A percentile compares a stretch with the other conserved stretches of the same genome.
Evolutionary conservation across 2,797 vertebrate genomes (phyloP).

Genomic region (Huso huso): DNA sequence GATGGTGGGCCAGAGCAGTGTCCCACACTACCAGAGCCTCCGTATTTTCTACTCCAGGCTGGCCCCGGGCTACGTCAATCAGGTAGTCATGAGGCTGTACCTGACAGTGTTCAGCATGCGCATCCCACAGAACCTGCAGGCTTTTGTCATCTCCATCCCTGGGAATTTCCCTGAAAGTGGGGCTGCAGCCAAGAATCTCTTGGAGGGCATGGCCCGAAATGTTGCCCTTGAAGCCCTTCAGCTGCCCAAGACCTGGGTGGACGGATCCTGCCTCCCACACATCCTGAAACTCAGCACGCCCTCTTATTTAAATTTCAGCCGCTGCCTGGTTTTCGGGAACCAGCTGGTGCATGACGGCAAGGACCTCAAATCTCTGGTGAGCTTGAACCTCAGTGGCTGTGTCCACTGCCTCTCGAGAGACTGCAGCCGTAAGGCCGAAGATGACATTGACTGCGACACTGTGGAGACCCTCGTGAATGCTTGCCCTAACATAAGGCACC

Average conservation of each 20-base stretch:
- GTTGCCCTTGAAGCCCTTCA: conserved; percentile 80
- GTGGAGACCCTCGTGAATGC: conserved; percentile 64
- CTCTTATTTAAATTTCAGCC: conserved; percentile 85
- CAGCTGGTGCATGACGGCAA: conserved; percentile 70
- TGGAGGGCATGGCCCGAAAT: conserved; percentile 67
- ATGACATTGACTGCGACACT: conserved; percentile 70
- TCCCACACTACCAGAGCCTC: conserved; percentile 91
- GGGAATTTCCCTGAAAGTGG: conserved; percentile 71
- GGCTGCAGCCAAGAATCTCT: conserved; percentile 63
- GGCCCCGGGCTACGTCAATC: conserved; percentile 84
- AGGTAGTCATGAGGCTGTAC: conserved; percentile 88
- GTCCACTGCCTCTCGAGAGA: conserved; percentile 72
- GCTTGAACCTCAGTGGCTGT: conserved; percentile 86
- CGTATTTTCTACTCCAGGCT: conserved; percentile 83
- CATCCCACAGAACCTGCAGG: conserved; percentile 76
- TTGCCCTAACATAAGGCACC: conserved; percentile 71
- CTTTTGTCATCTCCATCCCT: conserved; percentile 86
- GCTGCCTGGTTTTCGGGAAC: conserved; percentile 72
- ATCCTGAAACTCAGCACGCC: conserved; percentile 80
- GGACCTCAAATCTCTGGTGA: conserved; percentile 69
- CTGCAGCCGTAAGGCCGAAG: conserved; percentile 67
- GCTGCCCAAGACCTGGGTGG: conserved; percentile 85
- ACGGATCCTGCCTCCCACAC: conserved; percentile 69
- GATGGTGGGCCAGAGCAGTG: conserved; percentile 94
- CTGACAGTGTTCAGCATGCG: conserved; percentile 86